Conservation (phyloP, 2,888 invertebrate genomes). For the Synanthedon andrenaeformis region DNA sequence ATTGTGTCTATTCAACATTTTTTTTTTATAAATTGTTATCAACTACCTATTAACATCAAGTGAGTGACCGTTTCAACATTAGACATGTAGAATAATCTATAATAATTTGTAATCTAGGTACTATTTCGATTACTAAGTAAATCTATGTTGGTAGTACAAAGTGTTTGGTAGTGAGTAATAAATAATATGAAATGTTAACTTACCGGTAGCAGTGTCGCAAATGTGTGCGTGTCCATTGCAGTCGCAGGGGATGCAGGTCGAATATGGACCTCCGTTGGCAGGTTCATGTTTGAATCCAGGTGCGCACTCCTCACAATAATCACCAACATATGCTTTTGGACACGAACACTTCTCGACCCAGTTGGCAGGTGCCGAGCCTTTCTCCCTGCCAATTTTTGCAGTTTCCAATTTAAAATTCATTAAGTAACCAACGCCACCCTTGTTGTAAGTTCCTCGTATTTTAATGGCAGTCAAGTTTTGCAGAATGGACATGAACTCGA, state of each 20-base stretch:
- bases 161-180: too few species aligned
- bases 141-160: too few species aligned
- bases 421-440: slow-evolving; percentile 85
- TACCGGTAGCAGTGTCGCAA: slow-evolving; percentile 94
- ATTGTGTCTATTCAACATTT: too few species aligned
- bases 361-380: slow-evolving; percentile 75
- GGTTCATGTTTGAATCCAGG: slow-evolving; percentile 95
- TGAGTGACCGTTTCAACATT: too few species aligned
- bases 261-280: slow-evolving; percentile 92
- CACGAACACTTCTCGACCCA: slow-evolving; percentile 98
- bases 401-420: slow-evolving; percentile 91
- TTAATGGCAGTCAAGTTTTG: slow-evolving; percentile 94
- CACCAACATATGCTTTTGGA: slow-evolving; percentile 88
- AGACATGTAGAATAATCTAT: too few species aligned
- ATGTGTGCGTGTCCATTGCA: slow-evolving; percentile 97
- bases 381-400: slow-evolving; percentile 83
- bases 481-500: slow-evolving; percentile 92
- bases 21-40: too few species aligned
- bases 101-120: too few species aligned
- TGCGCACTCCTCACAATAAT: slow-evolving; percentile 97
- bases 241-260: slow-evolving; percentile 94
- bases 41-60: too few species aligned
- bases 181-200: slow-evolving; percentile 7
- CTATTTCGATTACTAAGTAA: too few species aligned
- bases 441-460: slow-evolving; percentile 92